Evolutionary conservation across 2,113 vertebrate genomes (phyloP).

Genomic region (Oryzias celebensis): DNA sequence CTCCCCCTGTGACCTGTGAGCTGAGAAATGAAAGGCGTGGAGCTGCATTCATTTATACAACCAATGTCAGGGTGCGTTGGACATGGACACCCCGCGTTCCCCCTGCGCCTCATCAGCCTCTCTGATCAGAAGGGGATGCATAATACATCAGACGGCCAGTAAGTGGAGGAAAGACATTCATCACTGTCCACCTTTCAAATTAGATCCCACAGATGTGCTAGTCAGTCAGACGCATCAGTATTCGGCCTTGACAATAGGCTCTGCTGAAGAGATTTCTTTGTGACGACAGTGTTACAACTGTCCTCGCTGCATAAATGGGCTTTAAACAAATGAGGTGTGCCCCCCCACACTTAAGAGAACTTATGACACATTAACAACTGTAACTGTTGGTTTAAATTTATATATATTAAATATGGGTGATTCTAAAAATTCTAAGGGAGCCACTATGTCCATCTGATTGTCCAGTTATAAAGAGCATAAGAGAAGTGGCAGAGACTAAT

Average conservation of each 20-base stretch:
- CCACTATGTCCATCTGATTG: too few relatives aligned
- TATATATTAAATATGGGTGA: slow-evolving; percentile 14
- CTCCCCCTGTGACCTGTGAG: slow-evolving; percentile 65
- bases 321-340: slow-evolving; percentile 38
- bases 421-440: slow-evolving; percentile 5
- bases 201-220: slow-evolving; percentile 77
- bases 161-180: slow-evolving; percentile 80
- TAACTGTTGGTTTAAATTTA: slow-evolving; percentile 32
- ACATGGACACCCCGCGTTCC: slow-evolving; percentile 69
- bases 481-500: too few relatives aligned
- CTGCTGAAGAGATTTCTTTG: slow-evolving; percentile 44
- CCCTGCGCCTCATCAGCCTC: slow-evolving; percentile 68
- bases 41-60: slow-evolving; percentile 77
- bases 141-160: slow-evolving; percentile 80
- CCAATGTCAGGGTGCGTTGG: slow-evolving; percentile 72
- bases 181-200: slow-evolving; percentile 84
- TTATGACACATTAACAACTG: slow-evolving; percentile 8
- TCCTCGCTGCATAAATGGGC: slow-evolving; percentile 26
- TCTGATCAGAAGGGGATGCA: slow-evolving; percentile 77
- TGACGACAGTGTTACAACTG: slow-evolving; percentile 48
- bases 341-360: slow-evolving; percentile 19
- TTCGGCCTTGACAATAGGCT: slow-evolving; percentile 66
- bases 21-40: slow-evolving; percentile 67
- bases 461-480: too few relatives aligned
- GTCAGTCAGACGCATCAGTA: slow-evolving; percentile 79